Percentiles rank a stretch among this genome's conserved stretches.
These are phyloP conservation scores for Drosophila buzzatii DNA, from an alignment of 2,888 invertebrate species.

Conservation along the genomic window DNA sequence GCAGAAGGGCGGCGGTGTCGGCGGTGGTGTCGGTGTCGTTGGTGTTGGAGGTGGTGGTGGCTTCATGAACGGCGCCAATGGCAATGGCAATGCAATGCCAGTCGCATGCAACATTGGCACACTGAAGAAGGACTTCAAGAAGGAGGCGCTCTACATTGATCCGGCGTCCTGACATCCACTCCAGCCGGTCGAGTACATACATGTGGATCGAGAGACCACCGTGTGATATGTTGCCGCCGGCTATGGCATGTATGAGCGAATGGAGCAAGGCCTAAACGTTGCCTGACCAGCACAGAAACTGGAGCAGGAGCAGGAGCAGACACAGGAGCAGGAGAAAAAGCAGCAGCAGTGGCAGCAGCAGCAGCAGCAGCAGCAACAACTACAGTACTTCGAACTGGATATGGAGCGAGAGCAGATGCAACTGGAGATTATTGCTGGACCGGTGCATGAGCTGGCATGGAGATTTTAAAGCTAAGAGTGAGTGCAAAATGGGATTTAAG, in stretches of 20 bases:
- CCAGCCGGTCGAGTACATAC: conserved; percentile 96
- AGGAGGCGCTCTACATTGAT: conserved; percentile 85
- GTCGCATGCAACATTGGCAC: conserved; percentile 80
- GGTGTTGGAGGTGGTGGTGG: conserved; percentile 78
- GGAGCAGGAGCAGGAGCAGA: not conserved
- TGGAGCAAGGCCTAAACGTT: conserved; percentile 57
- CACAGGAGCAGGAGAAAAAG: conserved; percentile 14
- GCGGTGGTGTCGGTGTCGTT: conserved; percentile 67
- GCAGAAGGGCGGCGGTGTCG: conserved; percentile 85
- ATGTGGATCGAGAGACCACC: conserved; percentile 96
- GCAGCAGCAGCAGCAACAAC: conserved; percentile 10
- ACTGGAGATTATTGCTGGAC: conserved; percentile 36
- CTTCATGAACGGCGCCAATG: conserved; percentile 66
- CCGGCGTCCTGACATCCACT: conserved; percentile 94
- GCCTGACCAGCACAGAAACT: conserved; percentile 54
- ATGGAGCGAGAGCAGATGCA: conserved; percentile 11
- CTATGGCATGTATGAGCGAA: conserved; percentile 66
- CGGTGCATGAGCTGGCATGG: conserved; percentile 63
- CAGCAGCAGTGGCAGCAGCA: not conserved
- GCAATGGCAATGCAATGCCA: conserved; percentile 62
- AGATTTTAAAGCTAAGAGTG: conserved; percentile 62
- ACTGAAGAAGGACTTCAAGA: conserved; percentile 88
- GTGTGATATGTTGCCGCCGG: conserved; percentile 88
- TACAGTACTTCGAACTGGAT: not conserved
- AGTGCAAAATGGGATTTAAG: conserved; percentile 21